Conservation (phyloP, 1,140 invertebrate species). For the Drosophila nasuta region DNA sequence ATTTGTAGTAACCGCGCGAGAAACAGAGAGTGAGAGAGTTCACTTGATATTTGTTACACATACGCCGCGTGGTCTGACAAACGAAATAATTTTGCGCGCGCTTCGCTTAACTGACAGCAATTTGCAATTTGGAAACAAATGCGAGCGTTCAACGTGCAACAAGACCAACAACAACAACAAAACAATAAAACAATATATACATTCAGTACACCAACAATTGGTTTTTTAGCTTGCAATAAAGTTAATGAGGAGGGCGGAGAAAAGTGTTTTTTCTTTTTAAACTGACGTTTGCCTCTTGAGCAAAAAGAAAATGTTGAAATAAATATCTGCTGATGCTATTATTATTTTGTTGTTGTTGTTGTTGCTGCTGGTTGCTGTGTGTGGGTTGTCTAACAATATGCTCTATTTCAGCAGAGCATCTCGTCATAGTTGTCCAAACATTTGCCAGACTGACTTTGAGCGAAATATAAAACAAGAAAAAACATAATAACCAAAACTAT, state of each 20-base stretch:
- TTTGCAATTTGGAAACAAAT: constrained; percentile 49
- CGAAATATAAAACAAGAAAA: constrained; percentile 7
- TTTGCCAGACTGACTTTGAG: constrained; percentile 50
- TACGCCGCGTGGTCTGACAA: constrained; percentile 66
- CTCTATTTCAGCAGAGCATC: constrained; percentile 39
- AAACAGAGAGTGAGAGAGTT: constrained; percentile 9
- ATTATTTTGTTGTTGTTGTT: constrained; percentile 22
- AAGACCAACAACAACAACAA: constrained; percentile 38
- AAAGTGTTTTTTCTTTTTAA: constrained; percentile 12
- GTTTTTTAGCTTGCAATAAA: constrained; percentile 33
- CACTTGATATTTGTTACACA: constrained; percentile 55
- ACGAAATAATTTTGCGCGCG: constrained; percentile 42
- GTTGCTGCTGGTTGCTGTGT: constrained; percentile 46
- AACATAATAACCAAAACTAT: constrained; percentile 28
- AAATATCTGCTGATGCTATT: constrained; percentile 31
- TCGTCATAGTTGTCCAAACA: constrained; percentile 67
- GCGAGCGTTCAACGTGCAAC: constrained; percentile 17
- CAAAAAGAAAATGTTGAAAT: constrained; percentile 65
- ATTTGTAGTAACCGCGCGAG: not conserved
- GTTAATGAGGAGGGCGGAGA: constrained; percentile 26
- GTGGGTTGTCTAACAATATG: constrained; percentile 57
- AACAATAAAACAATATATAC: constrained; percentile 25
- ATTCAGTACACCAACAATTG: constrained; percentile 25
- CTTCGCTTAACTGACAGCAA: constrained; percentile 61
- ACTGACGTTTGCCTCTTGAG: constrained; percentile 18